A percentile compares a stretch with the other conserved stretches of the same genome.
phyloP scores from a whole-genome alignment of 2,888 invertebrate genomes.

The Drosophila greeni region DNA sequence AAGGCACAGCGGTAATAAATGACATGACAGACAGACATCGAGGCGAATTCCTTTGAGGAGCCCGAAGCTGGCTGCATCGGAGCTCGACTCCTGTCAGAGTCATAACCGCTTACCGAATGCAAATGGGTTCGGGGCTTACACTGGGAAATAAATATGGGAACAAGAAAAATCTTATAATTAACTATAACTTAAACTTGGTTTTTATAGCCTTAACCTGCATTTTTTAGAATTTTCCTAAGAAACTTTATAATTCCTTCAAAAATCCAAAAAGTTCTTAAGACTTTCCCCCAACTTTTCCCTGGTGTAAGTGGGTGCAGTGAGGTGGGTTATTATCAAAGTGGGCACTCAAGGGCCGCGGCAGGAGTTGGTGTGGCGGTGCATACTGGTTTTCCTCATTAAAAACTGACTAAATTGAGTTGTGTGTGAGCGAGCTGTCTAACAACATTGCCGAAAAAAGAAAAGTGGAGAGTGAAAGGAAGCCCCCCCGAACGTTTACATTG shows the following conservation, averaged over 20 bases:
- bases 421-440: conserved; percentile 26
- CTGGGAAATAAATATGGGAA: neutral
- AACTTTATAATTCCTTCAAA: neutral
- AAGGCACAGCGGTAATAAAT: conserved; percentile 58
- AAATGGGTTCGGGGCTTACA: conserved; percentile 43
- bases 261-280: neutral
- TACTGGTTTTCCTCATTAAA: conserved; percentile 63
- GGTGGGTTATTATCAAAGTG: conserved; percentile 1
- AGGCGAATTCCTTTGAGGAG: conserved; percentile 58
- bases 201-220: no score
- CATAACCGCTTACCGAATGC: conserved; percentile 64
- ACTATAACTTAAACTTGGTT: neutral
- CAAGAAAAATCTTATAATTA: neutral
- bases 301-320: conserved; percentile 10
- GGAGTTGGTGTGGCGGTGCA: conserved; percentile 40
- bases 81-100: conserved; percentile 37
- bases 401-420: conserved; percentile 69
- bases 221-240: neutral
- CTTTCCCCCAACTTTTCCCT: neutral
- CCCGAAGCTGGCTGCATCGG: conserved; percentile 33
- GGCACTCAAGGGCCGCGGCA: neutral
- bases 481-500: conserved; percentile 43
- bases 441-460: conserved; percentile 42
- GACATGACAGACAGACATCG: conserved; percentile 65
- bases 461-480: conserved; percentile 28